A percentile compares a stretch with the other conserved stretches of the same genome.
Evolutionary conservation across 2,888 invertebrate species (phyloP).

Genomic region (Muscina levida): DNA sequence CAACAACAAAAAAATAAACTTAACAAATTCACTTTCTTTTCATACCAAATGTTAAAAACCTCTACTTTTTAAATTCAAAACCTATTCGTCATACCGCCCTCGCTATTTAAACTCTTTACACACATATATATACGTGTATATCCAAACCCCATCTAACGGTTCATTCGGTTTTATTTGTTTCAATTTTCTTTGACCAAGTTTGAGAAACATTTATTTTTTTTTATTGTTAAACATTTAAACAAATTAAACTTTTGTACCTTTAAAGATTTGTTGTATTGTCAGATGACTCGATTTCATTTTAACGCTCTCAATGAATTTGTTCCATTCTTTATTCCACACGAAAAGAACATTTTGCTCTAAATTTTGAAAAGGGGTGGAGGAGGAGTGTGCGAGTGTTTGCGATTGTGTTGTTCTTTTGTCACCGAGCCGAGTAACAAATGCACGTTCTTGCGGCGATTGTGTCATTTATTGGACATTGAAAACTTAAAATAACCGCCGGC

Average conservation of each 20-base stretch:
- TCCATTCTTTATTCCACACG: slow-evolving; percentile 1
- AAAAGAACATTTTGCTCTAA: slow-evolving; percentile 26
- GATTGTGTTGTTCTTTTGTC: too few relatives aligned
- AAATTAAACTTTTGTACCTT: slow-evolving; percentile 19
- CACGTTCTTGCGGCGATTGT: slow-evolving; percentile 16
- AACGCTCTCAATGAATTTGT: background rate
- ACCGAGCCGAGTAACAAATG: slow-evolving; percentile 20
- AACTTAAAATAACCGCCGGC: background rate
- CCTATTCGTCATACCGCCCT: too few relatives aligned
- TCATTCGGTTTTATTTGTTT: background rate
- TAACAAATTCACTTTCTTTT: too few relatives aligned
- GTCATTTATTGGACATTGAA: slow-evolving; percentile 14
- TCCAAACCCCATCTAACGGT: slow-evolving; percentile 3
- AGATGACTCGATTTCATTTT: background rate
- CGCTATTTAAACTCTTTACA: too few relatives aligned
- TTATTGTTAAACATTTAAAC: background rate
- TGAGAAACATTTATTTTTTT: background rate
- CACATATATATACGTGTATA: too few relatives aligned
- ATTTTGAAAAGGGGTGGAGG: too few relatives aligned
- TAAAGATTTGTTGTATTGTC: slow-evolving; percentile 1
- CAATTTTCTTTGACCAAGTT: background rate
- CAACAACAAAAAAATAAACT: too few relatives aligned
- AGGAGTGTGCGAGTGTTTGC: too few relatives aligned
- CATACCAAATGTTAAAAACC: too few relatives aligned
- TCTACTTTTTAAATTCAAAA: too few relatives aligned